phyloP scores from a whole-genome alignment of 2,797 vertebrate genomes.

The Chrosomus eos region DNA sequence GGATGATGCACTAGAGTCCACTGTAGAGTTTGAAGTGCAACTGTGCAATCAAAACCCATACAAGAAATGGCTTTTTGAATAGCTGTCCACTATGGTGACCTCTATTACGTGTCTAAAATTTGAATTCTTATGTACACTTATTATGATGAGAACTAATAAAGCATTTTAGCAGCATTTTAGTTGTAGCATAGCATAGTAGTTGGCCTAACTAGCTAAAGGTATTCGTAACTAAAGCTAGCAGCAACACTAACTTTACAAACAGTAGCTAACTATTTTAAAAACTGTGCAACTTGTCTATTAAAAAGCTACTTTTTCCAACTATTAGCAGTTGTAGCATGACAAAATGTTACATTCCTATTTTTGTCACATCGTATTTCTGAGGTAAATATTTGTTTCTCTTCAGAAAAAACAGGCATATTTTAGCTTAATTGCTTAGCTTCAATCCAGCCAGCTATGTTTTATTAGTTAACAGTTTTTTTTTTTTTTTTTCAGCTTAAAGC shows the following conservation, averaged over 20 bases:
- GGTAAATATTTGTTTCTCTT: neutral
- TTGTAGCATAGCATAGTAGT: neutral
- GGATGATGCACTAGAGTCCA: too few relatives aligned
- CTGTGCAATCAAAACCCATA: too few relatives aligned
- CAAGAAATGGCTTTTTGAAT: too few relatives aligned
- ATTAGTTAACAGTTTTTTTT: neutral
- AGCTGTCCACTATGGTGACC: too few relatives aligned
- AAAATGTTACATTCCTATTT: neutral
- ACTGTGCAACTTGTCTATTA: neutral
- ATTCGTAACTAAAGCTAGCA: neutral
- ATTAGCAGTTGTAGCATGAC: neutral
- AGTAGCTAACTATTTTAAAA: neutral
- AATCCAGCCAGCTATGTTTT: neutral
- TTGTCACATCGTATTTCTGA: neutral
- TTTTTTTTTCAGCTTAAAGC: neutral
- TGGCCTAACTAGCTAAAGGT: neutral
- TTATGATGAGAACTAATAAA: neutral
- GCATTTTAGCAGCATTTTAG: neutral
- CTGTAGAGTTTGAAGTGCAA: too few relatives aligned
- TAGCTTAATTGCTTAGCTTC: neutral
- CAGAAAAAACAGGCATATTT: neutral
- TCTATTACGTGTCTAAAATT: too few relatives aligned
- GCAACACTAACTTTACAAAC: neutral
- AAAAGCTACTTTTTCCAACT: neutral
- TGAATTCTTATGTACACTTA: neutral